Conservation (phyloP, 2,888 invertebrate genomes). For the Drosophila prostipennis region DNA sequence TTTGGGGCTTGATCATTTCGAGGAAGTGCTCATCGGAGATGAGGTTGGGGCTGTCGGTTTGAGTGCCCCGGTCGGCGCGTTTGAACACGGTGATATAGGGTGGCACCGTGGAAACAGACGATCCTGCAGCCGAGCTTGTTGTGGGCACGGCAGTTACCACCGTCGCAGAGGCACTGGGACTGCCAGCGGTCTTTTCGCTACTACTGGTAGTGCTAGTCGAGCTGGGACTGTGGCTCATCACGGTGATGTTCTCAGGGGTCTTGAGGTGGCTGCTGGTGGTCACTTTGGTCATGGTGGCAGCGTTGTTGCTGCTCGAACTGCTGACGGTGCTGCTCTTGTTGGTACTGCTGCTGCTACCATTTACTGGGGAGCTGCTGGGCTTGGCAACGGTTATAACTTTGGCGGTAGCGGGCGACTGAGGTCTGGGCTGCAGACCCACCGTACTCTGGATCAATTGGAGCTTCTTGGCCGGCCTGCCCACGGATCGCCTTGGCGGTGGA, state of each 20-base stretch:
- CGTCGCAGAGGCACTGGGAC: neutral
- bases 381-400: neutral
- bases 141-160: neutral
- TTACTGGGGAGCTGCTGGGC: neutral
- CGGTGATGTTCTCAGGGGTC: constrained; percentile 2
- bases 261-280: too few relatives aligned
- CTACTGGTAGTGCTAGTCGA: neutral
- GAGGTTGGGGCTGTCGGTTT: constrained; percentile 34
- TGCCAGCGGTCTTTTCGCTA: neutral
- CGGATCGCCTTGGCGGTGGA: neutral
- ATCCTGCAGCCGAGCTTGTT: too few relatives aligned
- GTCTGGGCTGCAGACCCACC: neutral
- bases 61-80: constrained; percentile 43
- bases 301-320: neutral
- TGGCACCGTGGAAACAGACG: neutral
- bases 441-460: neutral
- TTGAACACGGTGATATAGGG: neutral
- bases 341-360: neutral
- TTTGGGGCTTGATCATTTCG: constrained; percentile 69
- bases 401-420: neutral
- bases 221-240: constrained; percentile 7
- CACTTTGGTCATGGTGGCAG: neutral
- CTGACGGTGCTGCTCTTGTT: neutral
- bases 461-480: constrained; percentile 10
- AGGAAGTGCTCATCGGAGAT: constrained; percentile 71